Percentiles rank a stretch among this genome's conserved stretches.
Evolutionary conservation across 2,113 vertebrate genomes (phyloP).

Genomic region (Rafetus swinhoei): DNA sequence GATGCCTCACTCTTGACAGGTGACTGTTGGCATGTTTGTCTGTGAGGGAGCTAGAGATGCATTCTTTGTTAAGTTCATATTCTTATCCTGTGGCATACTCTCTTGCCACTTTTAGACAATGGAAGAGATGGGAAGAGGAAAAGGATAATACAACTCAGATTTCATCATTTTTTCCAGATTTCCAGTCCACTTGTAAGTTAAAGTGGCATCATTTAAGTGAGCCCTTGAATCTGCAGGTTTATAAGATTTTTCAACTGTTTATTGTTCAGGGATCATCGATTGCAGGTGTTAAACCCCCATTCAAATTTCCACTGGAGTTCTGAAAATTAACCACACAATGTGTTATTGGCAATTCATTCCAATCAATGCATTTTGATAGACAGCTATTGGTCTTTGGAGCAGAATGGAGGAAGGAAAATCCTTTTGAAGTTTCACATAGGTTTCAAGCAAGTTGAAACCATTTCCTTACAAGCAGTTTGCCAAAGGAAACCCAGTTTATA

Average conservation of each 20-base stretch:
- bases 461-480: constrained; percentile 31
- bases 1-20: background rate
- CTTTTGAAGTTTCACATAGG: constrained; percentile 31
- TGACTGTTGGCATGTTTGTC: background rate
- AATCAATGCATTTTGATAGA: constrained; percentile 15
- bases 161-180: background rate
- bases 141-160: background rate
- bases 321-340: constrained; percentile 13
- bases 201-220: background rate
- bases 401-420: constrained; percentile 15
- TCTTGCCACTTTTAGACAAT: background rate
- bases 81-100: background rate
- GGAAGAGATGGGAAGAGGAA: background rate
- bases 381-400: constrained; percentile 16
- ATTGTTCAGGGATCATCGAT: background rate
- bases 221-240: background rate
- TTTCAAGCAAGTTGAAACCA: constrained; percentile 17
- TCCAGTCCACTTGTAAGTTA: background rate
- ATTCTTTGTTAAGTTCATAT: background rate
- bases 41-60: background rate
- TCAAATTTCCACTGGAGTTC: background rate
- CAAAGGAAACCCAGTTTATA: constrained; percentile 41
- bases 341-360: background rate
- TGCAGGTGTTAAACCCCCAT: background rate
- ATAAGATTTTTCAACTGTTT: background rate